Evolutionary conservation across 2,113 vertebrate genomes (phyloP).

Genomic region (Podarcis cretensis): DNA sequence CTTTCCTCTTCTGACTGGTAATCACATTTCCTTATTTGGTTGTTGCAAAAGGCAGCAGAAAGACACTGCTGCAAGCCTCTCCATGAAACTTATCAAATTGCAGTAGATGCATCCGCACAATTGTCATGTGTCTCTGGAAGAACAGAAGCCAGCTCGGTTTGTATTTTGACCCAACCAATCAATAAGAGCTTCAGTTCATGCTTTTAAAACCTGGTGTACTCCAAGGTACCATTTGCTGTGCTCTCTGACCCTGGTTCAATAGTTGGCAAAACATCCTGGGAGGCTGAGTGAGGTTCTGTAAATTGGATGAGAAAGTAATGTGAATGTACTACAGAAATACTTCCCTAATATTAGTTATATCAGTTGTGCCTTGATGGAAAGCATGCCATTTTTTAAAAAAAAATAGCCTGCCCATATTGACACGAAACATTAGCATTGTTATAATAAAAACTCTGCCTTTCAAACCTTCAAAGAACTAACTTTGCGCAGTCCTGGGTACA

Average conservation of each 20-base stretch:
- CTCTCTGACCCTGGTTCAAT: not conserved
- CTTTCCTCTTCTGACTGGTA: not conserved
- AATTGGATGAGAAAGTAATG: not conserved
- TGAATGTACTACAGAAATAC: fast-evolving
- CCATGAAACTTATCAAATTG: not conserved
- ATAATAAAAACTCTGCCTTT: not conserved
- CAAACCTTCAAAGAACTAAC: not conserved
- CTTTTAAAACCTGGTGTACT: slow-evolving; percentile 1
- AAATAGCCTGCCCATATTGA: not conserved
- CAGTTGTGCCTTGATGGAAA: slow-evolving; percentile 1
- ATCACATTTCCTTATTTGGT: not conserved
- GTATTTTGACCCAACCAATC: not conserved
- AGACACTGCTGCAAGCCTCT: not conserved
- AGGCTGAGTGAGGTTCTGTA: not conserved
- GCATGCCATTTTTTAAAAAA: not conserved
- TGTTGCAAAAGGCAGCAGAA: not conserved
- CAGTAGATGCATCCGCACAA: not conserved
- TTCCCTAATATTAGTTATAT: not conserved
- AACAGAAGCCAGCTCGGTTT: fast-evolving
- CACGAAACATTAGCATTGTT: not conserved
- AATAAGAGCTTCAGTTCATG: not conserved
- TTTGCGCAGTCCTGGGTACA: not conserved
- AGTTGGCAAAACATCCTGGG: not conserved
- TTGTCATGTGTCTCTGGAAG: fast-evolving
- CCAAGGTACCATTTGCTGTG: not conserved